Evolutionary conservation across 2,113 vertebrate species (phyloP), one percentile per base, ranked within the genome.

Genomic region (Bostrychus sinensis): DNA sequence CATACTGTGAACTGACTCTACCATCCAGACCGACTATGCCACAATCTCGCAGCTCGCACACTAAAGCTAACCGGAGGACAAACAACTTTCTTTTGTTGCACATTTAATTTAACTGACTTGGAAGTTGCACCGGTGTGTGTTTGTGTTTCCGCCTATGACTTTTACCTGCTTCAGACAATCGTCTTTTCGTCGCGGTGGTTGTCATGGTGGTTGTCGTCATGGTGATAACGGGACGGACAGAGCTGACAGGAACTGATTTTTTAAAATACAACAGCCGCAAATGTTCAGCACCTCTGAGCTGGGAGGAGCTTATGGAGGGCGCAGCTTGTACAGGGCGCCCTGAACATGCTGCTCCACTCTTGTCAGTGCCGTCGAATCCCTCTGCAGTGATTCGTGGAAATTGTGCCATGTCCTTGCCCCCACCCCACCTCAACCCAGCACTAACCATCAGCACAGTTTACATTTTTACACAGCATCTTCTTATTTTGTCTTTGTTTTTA

Each of bases 111-210:
- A 81, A 87, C 55, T 73, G 23, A 84, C 60, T 61, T 42, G 10
- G 37, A 67, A 70, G 74, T 66, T 56, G 68, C 74, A 70, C 66
- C 66, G 13, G 57, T 17, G 71, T 54, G 69, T 39, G 26, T 55
- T 45, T 36, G 41, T 26, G 54, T 22, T 22, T 57, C 55, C 5
- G 43, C 56, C 60, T 70, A 45, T 41, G 12, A 79, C 75, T 72
- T 80, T 66, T 53, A 78, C 70, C 56, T 64, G 86, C 83, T 86
- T 84, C 72, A 75, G 86, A 91, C 89, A 89, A 90, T 91, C 89
- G 16, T 60, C 1, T 17, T 66, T 32, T 32, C 8, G 28, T 32
- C 8, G n/a, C n/a, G n/a, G n/a, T 32, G 12, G 66, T 54, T 38
- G 48, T 67, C 41, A 34, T 37, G 32, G 32, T 51, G 32, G 28